A percentile compares a stretch with the other conserved stretches of the same genome.
Evolutionary conservation across 2,797 vertebrate species (phyloP).

Genomic region (Bradypodion pumilum): DNA sequence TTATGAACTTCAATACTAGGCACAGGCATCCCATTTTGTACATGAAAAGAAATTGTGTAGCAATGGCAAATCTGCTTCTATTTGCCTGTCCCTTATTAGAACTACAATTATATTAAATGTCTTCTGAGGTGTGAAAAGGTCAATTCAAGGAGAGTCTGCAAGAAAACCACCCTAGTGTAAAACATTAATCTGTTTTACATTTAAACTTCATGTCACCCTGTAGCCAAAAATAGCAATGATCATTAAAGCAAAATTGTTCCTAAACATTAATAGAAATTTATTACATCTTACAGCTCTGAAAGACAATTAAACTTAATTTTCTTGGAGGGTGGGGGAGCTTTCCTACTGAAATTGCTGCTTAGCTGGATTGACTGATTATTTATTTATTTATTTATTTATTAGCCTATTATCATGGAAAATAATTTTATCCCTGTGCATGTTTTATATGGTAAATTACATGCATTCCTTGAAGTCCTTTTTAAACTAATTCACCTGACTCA

Average conservation of each 20-base stretch:
- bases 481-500: neutral
- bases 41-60: slow-evolving; percentile 42
- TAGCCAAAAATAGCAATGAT: slow-evolving; percentile 67
- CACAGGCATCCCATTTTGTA: no score
- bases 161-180: slow-evolving; percentile 62
- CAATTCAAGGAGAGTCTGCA: slow-evolving; percentile 67
- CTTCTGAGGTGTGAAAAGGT: slow-evolving; percentile 65
- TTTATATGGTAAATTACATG: neutral
- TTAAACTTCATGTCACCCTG: slow-evolving; percentile 61
- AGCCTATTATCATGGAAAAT: slow-evolving; percentile 2
- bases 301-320: slow-evolving; percentile 67
- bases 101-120: slow-evolving; percentile 63
- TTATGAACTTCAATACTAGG: no score
- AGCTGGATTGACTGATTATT: slow-evolving; percentile 17
- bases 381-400: neutral
- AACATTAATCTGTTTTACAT: slow-evolving; percentile 69
- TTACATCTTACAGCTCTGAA: slow-evolving; percentile 64
- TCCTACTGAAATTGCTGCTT: slow-evolving; percentile 51
- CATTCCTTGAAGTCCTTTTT: neutral
- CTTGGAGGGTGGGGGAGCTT: slow-evolving; percentile 49
- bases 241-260: slow-evolving; percentile 72
- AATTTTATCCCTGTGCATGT: slow-evolving; percentile 8
- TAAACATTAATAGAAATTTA: slow-evolving; percentile 70
- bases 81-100: slow-evolving; percentile 62
- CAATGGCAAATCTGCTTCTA: slow-evolving; percentile 55